These are phyloP conservation scores for Cheilosia impressa DNA, from an alignment of 2,888 invertebrate genomes.

Conservation along the genomic window DNA sequence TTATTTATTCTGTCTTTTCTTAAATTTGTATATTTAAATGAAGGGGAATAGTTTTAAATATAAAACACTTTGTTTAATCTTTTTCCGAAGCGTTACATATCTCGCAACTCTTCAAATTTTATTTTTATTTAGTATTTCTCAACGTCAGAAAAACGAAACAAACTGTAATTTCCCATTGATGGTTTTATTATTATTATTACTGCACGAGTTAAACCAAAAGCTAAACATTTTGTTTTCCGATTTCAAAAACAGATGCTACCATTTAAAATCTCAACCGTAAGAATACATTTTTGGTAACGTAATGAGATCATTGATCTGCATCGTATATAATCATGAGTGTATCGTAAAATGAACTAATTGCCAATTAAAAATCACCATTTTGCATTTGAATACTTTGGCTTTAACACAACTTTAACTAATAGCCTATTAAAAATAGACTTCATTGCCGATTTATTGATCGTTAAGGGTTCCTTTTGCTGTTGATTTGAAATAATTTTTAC, in stretches of 20 bases:
- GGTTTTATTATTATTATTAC: background rate
- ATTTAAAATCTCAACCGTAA: background rate
- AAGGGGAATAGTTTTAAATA: too few relatives aligned
- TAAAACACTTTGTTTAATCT: too few relatives aligned
- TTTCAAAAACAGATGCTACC: background rate
- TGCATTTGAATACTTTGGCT: conserved; percentile 7
- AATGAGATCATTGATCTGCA: background rate
- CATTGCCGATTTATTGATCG: conserved; percentile 35
- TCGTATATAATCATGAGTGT: background rate
- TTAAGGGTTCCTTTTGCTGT: conserved; percentile 15
- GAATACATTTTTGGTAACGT: background rate
- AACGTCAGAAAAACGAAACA: too few relatives aligned
- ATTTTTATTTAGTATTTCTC: too few relatives aligned
- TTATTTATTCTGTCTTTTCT: too few relatives aligned
- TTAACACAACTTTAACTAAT: conserved; percentile 26
- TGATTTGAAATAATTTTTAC: background rate
- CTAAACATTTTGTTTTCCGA: background rate
- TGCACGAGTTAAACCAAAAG: conserved; percentile 1
- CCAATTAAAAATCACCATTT: conserved; percentile 36
- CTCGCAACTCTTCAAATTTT: too few relatives aligned
- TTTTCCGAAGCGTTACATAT: too few relatives aligned
- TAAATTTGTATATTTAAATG: too few relatives aligned
- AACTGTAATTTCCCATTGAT: background rate
- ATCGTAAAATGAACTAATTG: conserved; percentile 38
- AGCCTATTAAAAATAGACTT: conserved; percentile 39